Percentiles rank a stretch among this genome's conserved stretches.
phyloP scores from a whole-genome alignment of 2,888 invertebrate genomes.

The Nemotelus nigrinus region DNA sequence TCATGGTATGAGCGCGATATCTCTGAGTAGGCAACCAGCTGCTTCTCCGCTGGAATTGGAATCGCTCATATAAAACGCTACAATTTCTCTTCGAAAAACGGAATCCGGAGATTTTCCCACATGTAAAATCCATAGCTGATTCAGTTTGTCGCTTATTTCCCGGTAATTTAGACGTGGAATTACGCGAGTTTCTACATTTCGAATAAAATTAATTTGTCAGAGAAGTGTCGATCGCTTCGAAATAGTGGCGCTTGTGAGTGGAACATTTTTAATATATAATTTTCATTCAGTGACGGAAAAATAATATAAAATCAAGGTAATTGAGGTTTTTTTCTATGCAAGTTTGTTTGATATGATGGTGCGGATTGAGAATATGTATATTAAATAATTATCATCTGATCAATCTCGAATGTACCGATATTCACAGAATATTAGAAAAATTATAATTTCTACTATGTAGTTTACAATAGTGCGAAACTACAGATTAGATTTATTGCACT shows the following conservation, averaged over 20 bases:
- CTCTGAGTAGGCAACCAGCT: too few relatives aligned
- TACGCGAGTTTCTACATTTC: background rate
- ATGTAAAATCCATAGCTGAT: background rate
- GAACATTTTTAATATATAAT: background rate
- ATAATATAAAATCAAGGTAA: slow-evolving; percentile 20
- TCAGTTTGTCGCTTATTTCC: slow-evolving; percentile 36
- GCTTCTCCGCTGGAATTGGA: too few relatives aligned
- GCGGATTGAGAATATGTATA: too few relatives aligned
- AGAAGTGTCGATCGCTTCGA: background rate
- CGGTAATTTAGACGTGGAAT: slow-evolving; percentile 36
- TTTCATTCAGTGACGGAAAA: background rate
- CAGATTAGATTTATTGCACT: too few relatives aligned
- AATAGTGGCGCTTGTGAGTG: background rate
- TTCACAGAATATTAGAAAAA: too few relatives aligned
- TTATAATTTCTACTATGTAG: too few relatives aligned
- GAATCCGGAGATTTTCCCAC: slow-evolving; percentile 23
- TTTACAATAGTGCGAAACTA: too few relatives aligned
- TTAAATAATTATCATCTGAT: too few relatives aligned
- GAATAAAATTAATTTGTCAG: background rate
- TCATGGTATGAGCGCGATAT: too few relatives aligned
- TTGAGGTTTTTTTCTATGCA: background rate
- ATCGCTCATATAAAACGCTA: too few relatives aligned
- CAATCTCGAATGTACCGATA: too few relatives aligned
- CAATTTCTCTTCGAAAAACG: too few relatives aligned
- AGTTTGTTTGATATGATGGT: background rate